Base-by-base conservation (phyloP, 2,888 invertebrate species). In the Stictocephala bisonia region DNA sequence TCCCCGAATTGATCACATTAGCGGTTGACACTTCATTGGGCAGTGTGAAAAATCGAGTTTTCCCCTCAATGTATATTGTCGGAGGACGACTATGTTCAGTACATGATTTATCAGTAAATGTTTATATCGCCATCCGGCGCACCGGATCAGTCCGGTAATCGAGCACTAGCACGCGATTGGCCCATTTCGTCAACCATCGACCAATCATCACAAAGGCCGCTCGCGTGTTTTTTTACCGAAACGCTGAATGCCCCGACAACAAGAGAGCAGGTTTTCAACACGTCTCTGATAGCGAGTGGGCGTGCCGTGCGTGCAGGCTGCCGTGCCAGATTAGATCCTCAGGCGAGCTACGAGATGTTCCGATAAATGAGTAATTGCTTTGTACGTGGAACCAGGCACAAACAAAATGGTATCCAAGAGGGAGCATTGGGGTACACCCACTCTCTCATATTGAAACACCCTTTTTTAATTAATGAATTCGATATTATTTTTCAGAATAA, bases 181-280 rank as follows among this genome's bases (percentile, higher is more conserved):
- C 50, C 51, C 68, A 68, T 68, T 68, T 68, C 29, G 51, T 51
- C 68, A 51, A 66, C 31, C 51, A 51, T 68, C 51, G 27, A 51
- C 68, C 68, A 68, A 68, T 68, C 51, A 29, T 13, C 51, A 51
- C 31, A 68, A 68, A 68, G 68, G 51, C 56, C 29, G 56, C 22
- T 51, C 51, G 51, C 56, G 56, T 56, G 56, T n/a, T 27, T 56
- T 56, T 56, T 53, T 56, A 29, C 27, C 56, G 26, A 31, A 60
- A 60, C 40, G 40, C 20, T 40, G 40, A 60, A 60, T 29, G 60
- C 60, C 35, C 27, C 60, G 11, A 18, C n/a, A n/a, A n/a, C n/a
- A n/a, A n/a, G n/a, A n/a, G n/a, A n/a, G n/a, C n/a, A 3, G 31
- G 68, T 31, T 68, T 68, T 51, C 68, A 51, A 68, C 51, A 44